Evolutionary conservation across 2,113 vertebrate genomes (phyloP), one percentile per base, ranked within the genome.

Genomic region (Phasianus colchicus): DNA sequence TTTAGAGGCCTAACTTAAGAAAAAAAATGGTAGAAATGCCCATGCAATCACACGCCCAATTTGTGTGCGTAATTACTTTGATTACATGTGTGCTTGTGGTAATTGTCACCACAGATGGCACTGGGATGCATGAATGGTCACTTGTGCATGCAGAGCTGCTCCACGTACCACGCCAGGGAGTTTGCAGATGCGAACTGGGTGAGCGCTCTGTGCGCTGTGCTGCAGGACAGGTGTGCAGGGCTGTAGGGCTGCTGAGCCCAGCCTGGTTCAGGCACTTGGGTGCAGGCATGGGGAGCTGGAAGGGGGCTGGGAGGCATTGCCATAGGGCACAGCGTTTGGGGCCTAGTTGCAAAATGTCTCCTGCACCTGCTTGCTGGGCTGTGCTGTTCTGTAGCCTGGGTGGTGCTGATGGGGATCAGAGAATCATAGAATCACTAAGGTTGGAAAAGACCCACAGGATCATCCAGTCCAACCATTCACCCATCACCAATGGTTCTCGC

Each of bases 1-100:
- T 72, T 60, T 70, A 76, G 84, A 34, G 80, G 34, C 64, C 66
- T 14, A 27, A 43, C 65, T 83, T 10, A 10, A 69, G 47, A 16
- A 27, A 83, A 83, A 21, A 47, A 4, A 14, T 19, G 81, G 10
- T 27, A 36, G 93, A 91, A 89, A 83, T 92, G 93, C 93, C 95
- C 79, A 2, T 32, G 91, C 96, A 93, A 95, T 95, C 94, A 71
- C 94, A 91, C 29, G 61, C 75, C 92, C 88, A 89, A 96, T 96
- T 93, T 83, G 89, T 64, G 24, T 6, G 22, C 2, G 25, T 95
- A 95, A 93, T 95, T 95, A 77, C 50, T 87, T 89, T 27, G 36
- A 50, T 58, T 66, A 75, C 73, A 17, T 2, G 76, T 18, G 57
- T 5, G 80, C 80, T 71, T 15, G 16, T 47, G 69, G 24, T 91